Base-by-base conservation (phyloP, 2,797 vertebrate genomes). In the Merluccius polli region DNA sequence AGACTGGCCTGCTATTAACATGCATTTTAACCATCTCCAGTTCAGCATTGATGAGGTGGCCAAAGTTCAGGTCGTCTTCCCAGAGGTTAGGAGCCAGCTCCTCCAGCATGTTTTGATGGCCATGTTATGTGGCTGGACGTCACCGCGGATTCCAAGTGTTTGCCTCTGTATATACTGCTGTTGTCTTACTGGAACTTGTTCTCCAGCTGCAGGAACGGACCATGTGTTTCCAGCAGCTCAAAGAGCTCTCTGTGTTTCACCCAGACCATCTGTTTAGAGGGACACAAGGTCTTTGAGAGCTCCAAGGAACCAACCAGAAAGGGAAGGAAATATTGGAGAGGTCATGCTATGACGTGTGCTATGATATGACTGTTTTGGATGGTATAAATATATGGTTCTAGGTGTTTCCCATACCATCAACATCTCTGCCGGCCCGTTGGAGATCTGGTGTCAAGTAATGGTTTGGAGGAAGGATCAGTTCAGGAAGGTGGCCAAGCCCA, bases 11-110 rank as follows among this genome's bases (percentile, higher is more conserved):
- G 30, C 11, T 18, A 2, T 70, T n/a, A 24, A 0, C 0, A 0
- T 70, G 16, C 67, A 29, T 52, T 74, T 21, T 87, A 79, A 95
- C 94, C 95, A 95, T 95, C 90, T 96, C 94, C 71, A 96, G 85
- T 31, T 93, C 92, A 69, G 95, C 95, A 75, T 95, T 95, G 84
- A 95, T 92, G 7, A 95, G 84, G 77, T 95, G 95, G 13, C 95
- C 95, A 78, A 95, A 95, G 86, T 96, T 89, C 12, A 95, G 85
- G 30, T 95, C 93, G 24, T 95, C 94, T 80, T 96, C 95, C 95
- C 95, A 95, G 30, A 95, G 94, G 79, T 95, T 95, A 48, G 94
- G 95, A 32, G 94, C 94, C 12, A 95, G 90, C 80, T 95, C 95
- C 85, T 96, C 95, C 74, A 96, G 78, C 95, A 95, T 95, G 38